These are phyloP conservation scores for Periphyllus acericola DNA, from an alignment of 2,888 invertebrate genomes.

Conservation along the genomic window DNA sequence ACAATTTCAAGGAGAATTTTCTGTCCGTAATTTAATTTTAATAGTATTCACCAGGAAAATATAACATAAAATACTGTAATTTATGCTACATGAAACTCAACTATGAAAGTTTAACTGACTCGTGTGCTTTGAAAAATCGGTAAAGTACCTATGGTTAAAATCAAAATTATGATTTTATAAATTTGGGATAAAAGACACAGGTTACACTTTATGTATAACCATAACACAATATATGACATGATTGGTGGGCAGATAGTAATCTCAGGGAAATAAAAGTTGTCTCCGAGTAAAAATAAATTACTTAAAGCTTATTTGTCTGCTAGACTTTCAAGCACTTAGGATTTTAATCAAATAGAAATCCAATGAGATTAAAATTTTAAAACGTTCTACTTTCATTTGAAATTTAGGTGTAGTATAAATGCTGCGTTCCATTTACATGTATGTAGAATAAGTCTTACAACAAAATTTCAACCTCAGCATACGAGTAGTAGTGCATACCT, in stretches of 20 bases:
- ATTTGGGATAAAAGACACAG: too few relatives aligned
- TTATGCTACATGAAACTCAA: slow-evolving; percentile 12
- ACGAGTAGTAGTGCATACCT: background rate
- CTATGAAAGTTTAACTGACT: slow-evolving; percentile 17
- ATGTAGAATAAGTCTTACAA: slow-evolving; percentile 11
- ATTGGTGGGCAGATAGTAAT: background rate
- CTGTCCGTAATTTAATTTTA: background rate
- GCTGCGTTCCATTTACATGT: background rate
- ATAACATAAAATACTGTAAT: slow-evolving; percentile 14
- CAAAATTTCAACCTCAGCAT: slow-evolving; percentile 19
- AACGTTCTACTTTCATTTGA: background rate
- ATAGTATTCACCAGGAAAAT: slow-evolving; percentile 25
- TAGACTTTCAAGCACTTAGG: background rate
- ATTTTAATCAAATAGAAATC: background rate
- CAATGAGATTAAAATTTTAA: background rate
- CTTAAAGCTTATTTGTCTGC: background rate
- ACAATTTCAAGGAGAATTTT: background rate
- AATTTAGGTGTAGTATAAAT: background rate
- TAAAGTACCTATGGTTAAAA: background rate
- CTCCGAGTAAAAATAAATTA: background rate
- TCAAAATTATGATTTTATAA: background rate
- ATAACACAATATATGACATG: background rate
- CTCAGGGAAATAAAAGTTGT: background rate
- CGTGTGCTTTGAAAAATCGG: background rate
- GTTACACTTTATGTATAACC: too few relatives aligned